These are phyloP conservation scores for Pherbina coryleti DNA, from an alignment of 2,888 invertebrate genomes.

Conservation along the genomic window DNA sequence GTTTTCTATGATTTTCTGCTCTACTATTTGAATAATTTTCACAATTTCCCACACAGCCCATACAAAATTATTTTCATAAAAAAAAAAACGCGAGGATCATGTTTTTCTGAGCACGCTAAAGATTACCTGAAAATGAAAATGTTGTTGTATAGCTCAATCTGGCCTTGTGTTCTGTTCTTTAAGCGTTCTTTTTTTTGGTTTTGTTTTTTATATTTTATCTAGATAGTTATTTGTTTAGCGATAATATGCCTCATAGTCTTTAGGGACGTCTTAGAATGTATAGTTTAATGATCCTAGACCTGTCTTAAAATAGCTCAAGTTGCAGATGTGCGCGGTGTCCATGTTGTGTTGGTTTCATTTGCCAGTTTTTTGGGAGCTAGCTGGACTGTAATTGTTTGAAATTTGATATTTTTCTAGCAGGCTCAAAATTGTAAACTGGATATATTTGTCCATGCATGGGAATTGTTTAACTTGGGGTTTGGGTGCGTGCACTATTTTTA, in stretches of 20 bases:
- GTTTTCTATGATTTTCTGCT: constrained; percentile 31
- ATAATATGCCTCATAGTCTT: background rate
- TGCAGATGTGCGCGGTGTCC: constrained; percentile 8
- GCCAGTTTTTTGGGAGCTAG: constrained; percentile 6
- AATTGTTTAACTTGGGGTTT: constrained; percentile 10
- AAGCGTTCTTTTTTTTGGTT: background rate
- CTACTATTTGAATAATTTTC: constrained; percentile 35
- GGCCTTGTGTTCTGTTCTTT: background rate
- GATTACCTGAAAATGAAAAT: constrained; percentile 25
- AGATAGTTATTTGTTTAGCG: background rate
- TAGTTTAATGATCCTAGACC: background rate
- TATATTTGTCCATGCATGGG: background rate
- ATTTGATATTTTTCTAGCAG: constrained; percentile 17
- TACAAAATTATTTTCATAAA: background rate
- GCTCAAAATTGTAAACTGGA: background rate
- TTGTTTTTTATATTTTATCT: background rate
- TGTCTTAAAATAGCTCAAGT: constrained; percentile 26
- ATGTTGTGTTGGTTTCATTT: background rate
- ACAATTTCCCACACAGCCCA: constrained; percentile 28
- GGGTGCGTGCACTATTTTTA: background rate
- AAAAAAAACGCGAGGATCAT: constrained; percentile 9
- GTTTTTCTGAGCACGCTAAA: background rate
- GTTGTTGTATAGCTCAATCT: background rate
- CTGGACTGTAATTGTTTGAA: constrained; percentile 4
- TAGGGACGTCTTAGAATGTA: background rate